Evolutionary conservation across 2,113 vertebrate genomes (phyloP).

Genomic region (Psilopsiagon aurifrons): DNA sequence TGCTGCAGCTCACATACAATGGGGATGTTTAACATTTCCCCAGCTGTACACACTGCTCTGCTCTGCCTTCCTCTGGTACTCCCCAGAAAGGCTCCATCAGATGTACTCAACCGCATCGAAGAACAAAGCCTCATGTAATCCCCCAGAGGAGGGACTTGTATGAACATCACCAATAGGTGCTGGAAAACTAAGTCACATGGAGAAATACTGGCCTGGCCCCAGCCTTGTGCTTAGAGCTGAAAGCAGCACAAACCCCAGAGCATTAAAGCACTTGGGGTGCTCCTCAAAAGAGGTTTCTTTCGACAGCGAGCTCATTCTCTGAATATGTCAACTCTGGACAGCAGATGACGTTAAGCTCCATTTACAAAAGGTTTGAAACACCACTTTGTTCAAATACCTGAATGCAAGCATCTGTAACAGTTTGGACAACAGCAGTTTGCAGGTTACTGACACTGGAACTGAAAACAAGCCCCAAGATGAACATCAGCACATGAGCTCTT

Average conservation of each 20-base stretch:
- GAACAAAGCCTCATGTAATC: neutral
- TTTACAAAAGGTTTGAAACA: neutral
- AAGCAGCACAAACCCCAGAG: neutral
- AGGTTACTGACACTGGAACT: neutral
- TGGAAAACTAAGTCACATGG: neutral
- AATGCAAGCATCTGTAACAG: neutral
- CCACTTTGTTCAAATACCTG: neutral
- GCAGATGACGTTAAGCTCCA: neutral
- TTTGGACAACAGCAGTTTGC: neutral
- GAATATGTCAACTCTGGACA: neutral
- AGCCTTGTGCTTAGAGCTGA: neutral
- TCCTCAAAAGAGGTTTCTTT: neutral
- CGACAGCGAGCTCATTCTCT: neutral
- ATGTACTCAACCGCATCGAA: neutral
- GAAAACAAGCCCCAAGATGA: neutral
- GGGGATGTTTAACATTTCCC: accelerated
- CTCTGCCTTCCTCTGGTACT: neutral
- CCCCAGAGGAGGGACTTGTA: accelerated
- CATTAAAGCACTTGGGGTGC: neutral
- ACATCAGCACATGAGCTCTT: conserved; percentile 18
- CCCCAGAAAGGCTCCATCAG: neutral
- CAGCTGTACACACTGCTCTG: neutral
- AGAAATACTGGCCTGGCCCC: neutral
- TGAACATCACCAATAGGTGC: neutral
- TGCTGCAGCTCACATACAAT: neutral